phyloP scores from a whole-genome alignment of 2,113 vertebrate genomes.

The Nematolebias whitei region DNA sequence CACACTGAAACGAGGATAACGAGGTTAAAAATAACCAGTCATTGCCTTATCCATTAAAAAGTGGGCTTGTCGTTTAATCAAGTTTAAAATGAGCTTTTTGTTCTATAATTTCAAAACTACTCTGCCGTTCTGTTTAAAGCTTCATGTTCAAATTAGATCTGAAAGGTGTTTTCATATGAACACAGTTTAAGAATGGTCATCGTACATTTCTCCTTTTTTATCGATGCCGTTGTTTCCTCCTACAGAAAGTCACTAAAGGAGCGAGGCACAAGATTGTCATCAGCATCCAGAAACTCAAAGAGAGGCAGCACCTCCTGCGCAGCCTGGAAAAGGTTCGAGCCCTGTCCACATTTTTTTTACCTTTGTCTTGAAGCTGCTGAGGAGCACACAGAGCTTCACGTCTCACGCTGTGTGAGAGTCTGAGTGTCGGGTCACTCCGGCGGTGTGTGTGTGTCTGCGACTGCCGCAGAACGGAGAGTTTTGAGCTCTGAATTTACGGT shows the following conservation, averaged over 20 bases:
- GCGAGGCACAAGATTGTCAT: constrained; percentile 98
- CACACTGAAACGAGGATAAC: neutral
- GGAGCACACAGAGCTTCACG: neutral
- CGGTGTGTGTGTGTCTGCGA: constrained; percentile 41
- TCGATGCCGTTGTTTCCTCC: constrained; percentile 12
- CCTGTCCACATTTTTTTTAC: neutral
- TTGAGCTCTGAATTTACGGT: constrained; percentile 46
- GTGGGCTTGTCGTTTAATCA: too few relatives aligned
- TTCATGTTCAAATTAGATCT: neutral
- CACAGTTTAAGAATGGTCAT: neutral
- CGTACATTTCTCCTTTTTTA: neutral
- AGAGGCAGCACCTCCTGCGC: constrained; percentile 93
- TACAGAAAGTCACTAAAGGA: constrained; percentile 98
- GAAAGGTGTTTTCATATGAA: neutral
- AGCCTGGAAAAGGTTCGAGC: constrained; percentile 94
- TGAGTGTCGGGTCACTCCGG: constrained; percentile 3
- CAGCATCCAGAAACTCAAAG: constrained; percentile 98
- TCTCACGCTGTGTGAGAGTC: neutral
- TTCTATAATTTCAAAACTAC: neutral
- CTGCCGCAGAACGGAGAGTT: constrained; percentile 52
- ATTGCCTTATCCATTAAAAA: too few relatives aligned
- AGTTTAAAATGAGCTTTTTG: neutral
- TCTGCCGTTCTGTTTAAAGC: neutral
- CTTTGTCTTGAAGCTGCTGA: neutral
- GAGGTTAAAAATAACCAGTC: neutral